Evolutionary conservation across 2,888 invertebrate species (phyloP).

Genomic region (Lasioglossum vierecki): DNA sequence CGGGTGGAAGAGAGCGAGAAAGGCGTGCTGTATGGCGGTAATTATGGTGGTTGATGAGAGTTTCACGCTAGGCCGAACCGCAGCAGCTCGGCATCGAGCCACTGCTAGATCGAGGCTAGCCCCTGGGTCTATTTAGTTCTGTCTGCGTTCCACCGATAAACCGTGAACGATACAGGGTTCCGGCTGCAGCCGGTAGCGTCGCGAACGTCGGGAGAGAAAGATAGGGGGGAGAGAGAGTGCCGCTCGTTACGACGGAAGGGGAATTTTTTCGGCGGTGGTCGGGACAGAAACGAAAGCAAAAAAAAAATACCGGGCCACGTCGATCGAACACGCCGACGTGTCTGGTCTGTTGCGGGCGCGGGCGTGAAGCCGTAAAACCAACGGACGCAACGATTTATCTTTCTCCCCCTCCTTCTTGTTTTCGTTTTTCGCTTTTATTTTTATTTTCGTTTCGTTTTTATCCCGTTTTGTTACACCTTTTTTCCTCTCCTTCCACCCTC

Average conservation of each 20-base stretch:
- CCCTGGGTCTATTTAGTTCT: constrained; percentile 72
- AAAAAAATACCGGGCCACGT: constrained; percentile 4
- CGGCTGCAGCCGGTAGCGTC: background rate
- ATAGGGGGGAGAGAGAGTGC: background rate
- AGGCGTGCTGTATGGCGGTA: constrained; percentile 66
- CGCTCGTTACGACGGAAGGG: background rate
- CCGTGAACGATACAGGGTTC: constrained; percentile 40
- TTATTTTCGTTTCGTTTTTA: background rate
- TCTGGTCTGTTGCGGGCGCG: constrained; percentile 22
- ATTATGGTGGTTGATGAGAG: constrained; percentile 80
- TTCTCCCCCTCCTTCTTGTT: background rate
- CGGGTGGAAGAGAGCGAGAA: constrained; percentile 42
- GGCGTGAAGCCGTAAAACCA: constrained; percentile 32
- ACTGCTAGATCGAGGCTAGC: constrained; percentile 72
- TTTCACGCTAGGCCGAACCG: constrained; percentile 77
- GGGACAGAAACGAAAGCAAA: background rate
- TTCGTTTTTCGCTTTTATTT: background rate
- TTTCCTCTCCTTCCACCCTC: background rate
- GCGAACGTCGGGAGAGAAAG: background rate
- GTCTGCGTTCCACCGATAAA: constrained; percentile 69
- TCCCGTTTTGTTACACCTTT: background rate
- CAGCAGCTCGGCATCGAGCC: constrained; percentile 72
- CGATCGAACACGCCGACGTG: constrained; percentile 31
- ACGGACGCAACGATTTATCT: constrained; percentile 37
- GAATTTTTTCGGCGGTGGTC: background rate